Evolutionary conservation across 2,113 vertebrate species (phyloP).

Genomic region (Ceyx cyanopectus): DNA sequence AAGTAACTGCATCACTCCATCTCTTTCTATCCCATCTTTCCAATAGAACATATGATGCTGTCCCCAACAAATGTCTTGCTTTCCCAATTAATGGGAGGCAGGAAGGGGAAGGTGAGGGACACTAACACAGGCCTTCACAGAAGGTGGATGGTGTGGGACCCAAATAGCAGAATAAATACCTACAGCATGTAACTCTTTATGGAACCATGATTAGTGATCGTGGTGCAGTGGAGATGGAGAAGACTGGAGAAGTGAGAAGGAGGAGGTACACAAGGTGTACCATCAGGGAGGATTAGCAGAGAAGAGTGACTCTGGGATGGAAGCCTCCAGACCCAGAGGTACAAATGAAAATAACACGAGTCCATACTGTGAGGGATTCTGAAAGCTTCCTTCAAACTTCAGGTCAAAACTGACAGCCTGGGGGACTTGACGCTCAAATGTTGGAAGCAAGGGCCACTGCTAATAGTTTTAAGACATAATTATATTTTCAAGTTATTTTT

Average conservation of each 20-base stretch:
- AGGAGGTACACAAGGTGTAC: neutral
- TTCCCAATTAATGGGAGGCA: neutral
- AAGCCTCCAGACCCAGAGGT: neutral
- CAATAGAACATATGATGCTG: neutral
- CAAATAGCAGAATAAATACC: neutral
- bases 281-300: neutral
- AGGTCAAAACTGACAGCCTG: neutral
- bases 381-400: neutral
- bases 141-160: neutral
- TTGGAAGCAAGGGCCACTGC: neutral
- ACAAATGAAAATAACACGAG: neutral
- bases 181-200: rapidly evolving
- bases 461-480: neutral
- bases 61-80: neutral
- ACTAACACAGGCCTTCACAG: neutral
- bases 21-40: neutral
- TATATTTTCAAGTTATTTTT: neutral
- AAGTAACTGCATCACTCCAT: constrained; percentile 31
- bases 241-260: neutral
- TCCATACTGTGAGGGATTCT: neutral
- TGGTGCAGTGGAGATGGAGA: neutral
- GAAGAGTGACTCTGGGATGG: neutral
- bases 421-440: neutral
- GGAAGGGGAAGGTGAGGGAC: neutral
- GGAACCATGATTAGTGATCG: neutral